Percentiles rank a stretch among this genome's conserved stretches.
Conservation (phyloP, 2,888 invertebrate genomes). For the Nysson spinosus region DNA sequence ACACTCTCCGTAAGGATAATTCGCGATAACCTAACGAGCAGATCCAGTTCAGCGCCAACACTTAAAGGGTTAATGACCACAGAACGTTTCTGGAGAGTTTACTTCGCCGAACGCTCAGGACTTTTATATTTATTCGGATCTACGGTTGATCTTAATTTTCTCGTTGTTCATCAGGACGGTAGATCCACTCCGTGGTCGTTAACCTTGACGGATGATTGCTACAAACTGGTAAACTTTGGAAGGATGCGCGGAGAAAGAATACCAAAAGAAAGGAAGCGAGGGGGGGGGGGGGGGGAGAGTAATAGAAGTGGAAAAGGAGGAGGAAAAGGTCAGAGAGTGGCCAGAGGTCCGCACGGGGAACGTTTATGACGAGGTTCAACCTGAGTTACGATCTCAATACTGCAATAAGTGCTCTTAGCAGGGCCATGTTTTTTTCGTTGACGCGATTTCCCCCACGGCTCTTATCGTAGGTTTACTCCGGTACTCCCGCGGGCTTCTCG, state of each 20-base stretch:
- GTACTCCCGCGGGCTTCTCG: constrained; percentile 59
- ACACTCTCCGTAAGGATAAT: constrained; percentile 13
- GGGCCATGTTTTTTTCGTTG: constrained; percentile 62
- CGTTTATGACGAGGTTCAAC: constrained; percentile 72
- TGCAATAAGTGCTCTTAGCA: constrained; percentile 74
- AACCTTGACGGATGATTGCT: constrained; percentile 34
- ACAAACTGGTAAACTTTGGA: constrained; percentile 2
- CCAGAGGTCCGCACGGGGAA: constrained; percentile 58
- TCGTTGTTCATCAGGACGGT: constrained; percentile 31
- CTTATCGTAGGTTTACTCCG: constrained; percentile 59
- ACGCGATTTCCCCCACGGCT: constrained; percentile 44
- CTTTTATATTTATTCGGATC: neutral
- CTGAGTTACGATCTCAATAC: constrained; percentile 76
- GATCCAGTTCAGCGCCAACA: constrained; percentile 39
- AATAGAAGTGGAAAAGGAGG: neutral
- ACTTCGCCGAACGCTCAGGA: neutral
- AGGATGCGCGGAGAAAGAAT: constrained; percentile 4
- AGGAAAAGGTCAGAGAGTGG: constrained; percentile 44
- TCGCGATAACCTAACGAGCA: constrained; percentile 56
- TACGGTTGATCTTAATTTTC: constrained; percentile 42
- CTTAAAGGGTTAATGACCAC: constrained; percentile 39
- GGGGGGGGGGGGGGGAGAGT: neutral
- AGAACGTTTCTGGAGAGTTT: neutral
- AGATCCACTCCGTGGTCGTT: constrained; percentile 12
- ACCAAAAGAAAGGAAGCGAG: neutral